Evolutionary conservation across 2,113 vertebrate species (phyloP).

Genomic region (Rostratula benghalensis): DNA sequence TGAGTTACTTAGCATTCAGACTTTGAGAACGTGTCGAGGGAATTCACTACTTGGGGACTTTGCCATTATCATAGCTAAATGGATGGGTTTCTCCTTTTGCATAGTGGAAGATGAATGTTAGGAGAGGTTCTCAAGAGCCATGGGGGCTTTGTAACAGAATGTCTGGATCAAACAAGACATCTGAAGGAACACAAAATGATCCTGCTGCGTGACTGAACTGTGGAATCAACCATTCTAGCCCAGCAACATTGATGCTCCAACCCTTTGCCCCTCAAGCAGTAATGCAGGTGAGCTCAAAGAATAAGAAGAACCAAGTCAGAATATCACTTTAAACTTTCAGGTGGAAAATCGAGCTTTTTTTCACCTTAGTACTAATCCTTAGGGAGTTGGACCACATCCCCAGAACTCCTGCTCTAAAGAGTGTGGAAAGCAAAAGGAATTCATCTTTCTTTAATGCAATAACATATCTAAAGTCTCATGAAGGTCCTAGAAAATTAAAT

Average conservation of each 20-base stretch:
- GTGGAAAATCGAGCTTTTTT: not conserved
- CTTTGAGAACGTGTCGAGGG: not conserved
- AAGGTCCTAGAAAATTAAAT: not conserved
- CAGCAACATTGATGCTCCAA: accelerated
- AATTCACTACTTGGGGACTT: not conserved
- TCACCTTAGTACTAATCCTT: not conserved
- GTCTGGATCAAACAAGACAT: not conserved
- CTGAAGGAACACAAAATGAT: not conserved
- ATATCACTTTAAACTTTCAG: not conserved
- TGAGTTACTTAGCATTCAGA: not conserved
- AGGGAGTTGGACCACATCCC: too few relatives aligned
- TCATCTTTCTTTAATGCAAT: not conserved
- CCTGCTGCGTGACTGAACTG: not conserved
- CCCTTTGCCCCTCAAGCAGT: not conserved
- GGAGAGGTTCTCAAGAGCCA: not conserved
- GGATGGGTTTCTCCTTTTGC: not conserved
- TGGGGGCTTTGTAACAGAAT: not conserved
- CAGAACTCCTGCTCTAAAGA: not conserved
- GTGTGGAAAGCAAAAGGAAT: not conserved
- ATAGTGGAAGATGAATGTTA: not conserved
- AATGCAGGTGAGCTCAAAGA: not conserved
- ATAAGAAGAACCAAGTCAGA: not conserved
- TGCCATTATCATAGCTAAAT: not conserved
- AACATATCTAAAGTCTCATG: accelerated
- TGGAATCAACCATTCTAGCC: not conserved